Conservation (phyloP, 1,140 invertebrate species). For the Eumaeus atala region DNA sequence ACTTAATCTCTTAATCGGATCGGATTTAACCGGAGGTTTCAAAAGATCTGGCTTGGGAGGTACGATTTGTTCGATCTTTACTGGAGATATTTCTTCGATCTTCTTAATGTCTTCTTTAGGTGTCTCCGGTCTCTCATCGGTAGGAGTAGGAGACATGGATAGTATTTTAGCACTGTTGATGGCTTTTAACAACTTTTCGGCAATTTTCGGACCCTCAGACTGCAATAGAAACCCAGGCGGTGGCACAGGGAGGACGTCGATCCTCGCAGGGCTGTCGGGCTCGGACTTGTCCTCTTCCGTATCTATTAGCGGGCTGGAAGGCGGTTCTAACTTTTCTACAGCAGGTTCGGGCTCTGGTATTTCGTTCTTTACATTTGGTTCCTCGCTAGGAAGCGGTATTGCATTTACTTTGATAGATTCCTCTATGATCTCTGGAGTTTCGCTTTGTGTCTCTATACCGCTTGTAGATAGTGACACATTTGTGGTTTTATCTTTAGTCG, state of each 20-base stretch:
- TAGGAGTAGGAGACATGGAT: slow-evolving; percentile 60
- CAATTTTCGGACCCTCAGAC: slow-evolving; percentile 74
- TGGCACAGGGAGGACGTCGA: slow-evolving; percentile 67
- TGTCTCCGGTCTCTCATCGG: slow-evolving; percentile 44
- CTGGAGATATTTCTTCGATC: slow-evolving; percentile 44
- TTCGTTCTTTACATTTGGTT: slow-evolving; percentile 54
- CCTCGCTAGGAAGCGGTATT: slow-evolving; percentile 38
- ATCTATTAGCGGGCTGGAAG: slow-evolving; percentile 72
- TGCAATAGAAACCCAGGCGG: slow-evolving; percentile 65
- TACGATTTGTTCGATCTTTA: slow-evolving; percentile 35
- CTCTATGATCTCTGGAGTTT: slow-evolving; percentile 29
- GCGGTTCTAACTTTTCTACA: slow-evolving; percentile 46
- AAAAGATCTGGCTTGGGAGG: slow-evolving; percentile 37
- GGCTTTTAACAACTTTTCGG: slow-evolving; percentile 76
- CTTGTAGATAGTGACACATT: slow-evolving; percentile 8
- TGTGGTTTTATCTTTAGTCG: neutral
- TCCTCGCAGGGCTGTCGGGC: slow-evolving; percentile 68
- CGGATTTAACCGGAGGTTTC: slow-evolving; percentile 42
- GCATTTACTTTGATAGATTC: slow-evolving; percentile 29
- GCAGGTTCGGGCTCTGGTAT: slow-evolving; percentile 39
- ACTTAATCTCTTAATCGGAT: slow-evolving; percentile 40
- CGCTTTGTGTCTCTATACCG: slow-evolving; percentile 23
- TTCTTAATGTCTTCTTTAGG: slow-evolving; percentile 45
- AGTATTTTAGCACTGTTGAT: slow-evolving; percentile 71
- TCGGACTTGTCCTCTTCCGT: slow-evolving; percentile 74